Evolutionary conservation across 1,140 invertebrate species (phyloP), one percentile per base, ranked within the genome.

Genomic region (Leptopilina boulardi): DNA sequence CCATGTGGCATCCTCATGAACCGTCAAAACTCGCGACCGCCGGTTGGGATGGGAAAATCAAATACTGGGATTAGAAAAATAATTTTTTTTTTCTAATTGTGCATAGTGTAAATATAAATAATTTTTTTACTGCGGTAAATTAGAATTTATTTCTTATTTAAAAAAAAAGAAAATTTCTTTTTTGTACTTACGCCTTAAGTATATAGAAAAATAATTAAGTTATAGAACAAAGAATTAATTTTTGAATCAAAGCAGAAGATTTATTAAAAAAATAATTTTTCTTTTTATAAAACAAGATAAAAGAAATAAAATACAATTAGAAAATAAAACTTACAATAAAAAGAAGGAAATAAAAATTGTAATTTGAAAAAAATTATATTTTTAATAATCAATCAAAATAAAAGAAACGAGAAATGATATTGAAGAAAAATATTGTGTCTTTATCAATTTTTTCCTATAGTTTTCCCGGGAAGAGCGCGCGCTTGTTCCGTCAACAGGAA

Each of bases 1-100:
- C 95, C 0, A 91, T 99, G 23, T 99, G 99, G 99, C 98, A 99
- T 93, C 99, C 99, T 0, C 98, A 99, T 87, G 99, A 99, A 91
- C 97, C 98, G 0, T 99, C 98, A 77, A 97, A 98, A 90, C 92
- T 99, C 23, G 95, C 97, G 0, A 98, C 98, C 3, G 98, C 98
- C 73, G 98, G 99, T 38, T 99, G 99, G 98, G 99, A 99, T 92
- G 98, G 98, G 23, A 92, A 97, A 77, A 99, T 99, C 75, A 99
- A 99, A 91, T 98, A 98, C 87, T 99, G 99, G 98, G 98, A 99
- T 92, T 99, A 94, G 93, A 47, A 1, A 13, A 34, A n/a, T n/a
- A n/a, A 26, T 71, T 11, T 38, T 75, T 70, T 72, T 71, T 75
- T 73, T 74, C 71, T 1, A 70, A 19, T 44, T 77, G 70, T 71